Conservation (phyloP, 2,888 invertebrate species). For the Drosophila austrosaltans region DNA sequence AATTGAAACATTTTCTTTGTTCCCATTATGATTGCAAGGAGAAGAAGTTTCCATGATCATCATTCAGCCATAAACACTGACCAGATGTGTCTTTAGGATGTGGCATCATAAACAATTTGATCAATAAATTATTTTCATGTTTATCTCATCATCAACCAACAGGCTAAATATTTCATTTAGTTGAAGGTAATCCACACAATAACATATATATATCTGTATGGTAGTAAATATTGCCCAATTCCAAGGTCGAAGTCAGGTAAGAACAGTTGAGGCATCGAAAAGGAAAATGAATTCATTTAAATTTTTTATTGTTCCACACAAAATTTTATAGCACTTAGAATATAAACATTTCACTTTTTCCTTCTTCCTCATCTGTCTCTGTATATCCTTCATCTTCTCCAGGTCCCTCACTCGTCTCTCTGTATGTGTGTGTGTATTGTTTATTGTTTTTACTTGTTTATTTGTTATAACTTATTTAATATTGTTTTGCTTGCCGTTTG, state of each 20-base stretch:
- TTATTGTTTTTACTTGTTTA: background rate
- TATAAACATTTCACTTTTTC: conserved; percentile 59
- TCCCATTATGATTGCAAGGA: background rate
- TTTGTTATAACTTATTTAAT: conserved; percentile 3
- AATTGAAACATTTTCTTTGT: background rate
- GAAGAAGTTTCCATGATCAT: background rate
- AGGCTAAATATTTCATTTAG: background rate
- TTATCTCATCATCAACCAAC: background rate
- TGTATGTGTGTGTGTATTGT: too few relatives aligned
- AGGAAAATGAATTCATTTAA: conserved; percentile 61
- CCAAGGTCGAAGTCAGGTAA: background rate
- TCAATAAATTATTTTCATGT: background rate
- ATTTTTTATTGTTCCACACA: conserved; percentile 74
- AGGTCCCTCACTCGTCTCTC: background rate
- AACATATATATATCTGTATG: background rate
- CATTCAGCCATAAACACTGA: background rate
- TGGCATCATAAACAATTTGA: background rate
- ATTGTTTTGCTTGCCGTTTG: background rate
- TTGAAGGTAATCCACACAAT: background rate
- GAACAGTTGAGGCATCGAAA: conserved; percentile 21
- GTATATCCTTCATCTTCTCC: background rate
- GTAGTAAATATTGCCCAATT: background rate
- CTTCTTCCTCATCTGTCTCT: conserved; percentile 19
- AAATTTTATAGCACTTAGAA: conserved; percentile 63
- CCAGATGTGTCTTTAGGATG: background rate